phyloP scores from a whole-genome alignment of 2,797 vertebrate species.

The Balearica regulorum region DNA sequence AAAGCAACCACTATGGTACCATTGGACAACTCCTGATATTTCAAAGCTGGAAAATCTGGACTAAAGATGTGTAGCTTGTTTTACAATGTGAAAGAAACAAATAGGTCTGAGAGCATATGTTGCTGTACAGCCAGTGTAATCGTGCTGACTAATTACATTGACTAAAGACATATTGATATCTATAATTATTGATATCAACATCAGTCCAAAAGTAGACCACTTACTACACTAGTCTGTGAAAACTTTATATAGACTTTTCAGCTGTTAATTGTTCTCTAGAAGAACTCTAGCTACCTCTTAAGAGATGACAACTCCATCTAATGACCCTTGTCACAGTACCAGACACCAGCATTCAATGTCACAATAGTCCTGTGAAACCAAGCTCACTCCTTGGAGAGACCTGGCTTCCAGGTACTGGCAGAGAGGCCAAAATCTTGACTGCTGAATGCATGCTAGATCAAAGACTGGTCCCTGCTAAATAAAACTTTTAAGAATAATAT shows the following conservation, averaged over 20 bases:
- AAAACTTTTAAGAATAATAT: neutral
- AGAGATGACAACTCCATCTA: neutral
- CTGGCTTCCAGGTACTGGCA: neutral
- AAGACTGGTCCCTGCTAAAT: neutral
- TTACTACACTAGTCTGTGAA: neutral
- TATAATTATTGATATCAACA: neutral
- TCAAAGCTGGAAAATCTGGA: neutral
- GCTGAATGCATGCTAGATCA: neutral
- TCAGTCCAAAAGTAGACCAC: neutral
- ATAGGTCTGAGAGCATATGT: neutral
- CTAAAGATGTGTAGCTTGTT: neutral
- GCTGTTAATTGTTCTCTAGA: neutral
- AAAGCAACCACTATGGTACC: neutral
- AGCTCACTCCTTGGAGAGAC: neutral
- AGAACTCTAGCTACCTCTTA: neutral
- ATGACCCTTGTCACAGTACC: neutral
- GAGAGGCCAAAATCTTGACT: neutral
- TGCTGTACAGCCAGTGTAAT: neutral
- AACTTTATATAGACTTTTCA: neutral
- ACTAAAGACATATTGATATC: neutral
- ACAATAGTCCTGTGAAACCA: neutral
- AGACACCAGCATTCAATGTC: neutral
- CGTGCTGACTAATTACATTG: neutral
- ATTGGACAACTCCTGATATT: neutral
- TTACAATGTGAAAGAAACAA: neutral